Evolutionary conservation across 2,888 invertebrate genomes (phyloP).

Genomic region (Oscheius onirici): DNA sequence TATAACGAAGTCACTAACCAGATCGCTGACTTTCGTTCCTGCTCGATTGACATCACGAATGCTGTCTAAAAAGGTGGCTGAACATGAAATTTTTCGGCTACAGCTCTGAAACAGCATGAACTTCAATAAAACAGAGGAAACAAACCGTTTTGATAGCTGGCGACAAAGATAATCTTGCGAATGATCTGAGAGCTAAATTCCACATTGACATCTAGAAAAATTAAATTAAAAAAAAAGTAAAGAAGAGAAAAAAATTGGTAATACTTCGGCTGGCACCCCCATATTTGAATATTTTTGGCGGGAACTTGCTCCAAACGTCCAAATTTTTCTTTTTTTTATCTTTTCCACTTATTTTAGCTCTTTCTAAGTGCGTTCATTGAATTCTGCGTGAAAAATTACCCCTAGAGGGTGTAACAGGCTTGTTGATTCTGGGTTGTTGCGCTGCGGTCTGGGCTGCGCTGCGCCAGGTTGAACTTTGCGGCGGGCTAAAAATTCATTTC

Average conservation of each 20-base stretch:
- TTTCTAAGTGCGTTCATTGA: too few species aligned
- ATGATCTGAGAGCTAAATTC: background rate
- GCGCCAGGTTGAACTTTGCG: too few species aligned
- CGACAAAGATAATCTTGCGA: background rate
- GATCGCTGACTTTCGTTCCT: constrained; percentile 44
- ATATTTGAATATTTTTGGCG: too few species aligned
- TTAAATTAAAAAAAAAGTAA: background rate
- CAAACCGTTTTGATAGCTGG: background rate
- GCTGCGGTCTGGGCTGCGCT: too few species aligned
- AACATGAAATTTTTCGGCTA: constrained; percentile 33
- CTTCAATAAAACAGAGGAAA: background rate
- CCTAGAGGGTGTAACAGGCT: too few species aligned
- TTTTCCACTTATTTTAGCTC: too few species aligned
- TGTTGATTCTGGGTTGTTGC: too few species aligned
- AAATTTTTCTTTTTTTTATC: too few species aligned
- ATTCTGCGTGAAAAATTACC: too few species aligned
- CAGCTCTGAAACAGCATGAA: background rate
- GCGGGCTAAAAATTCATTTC: too few species aligned
- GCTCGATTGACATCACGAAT: constrained; percentile 58
- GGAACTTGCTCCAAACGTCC: too few species aligned
- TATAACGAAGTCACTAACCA: background rate
- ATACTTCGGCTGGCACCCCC: too few species aligned
- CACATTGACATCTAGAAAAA: background rate
- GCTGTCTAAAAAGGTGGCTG: constrained; percentile 38
- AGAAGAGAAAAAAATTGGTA: background rate